Base-by-base conservation (phyloP, 2,113 vertebrate species). In the Abramis brama region DNA sequence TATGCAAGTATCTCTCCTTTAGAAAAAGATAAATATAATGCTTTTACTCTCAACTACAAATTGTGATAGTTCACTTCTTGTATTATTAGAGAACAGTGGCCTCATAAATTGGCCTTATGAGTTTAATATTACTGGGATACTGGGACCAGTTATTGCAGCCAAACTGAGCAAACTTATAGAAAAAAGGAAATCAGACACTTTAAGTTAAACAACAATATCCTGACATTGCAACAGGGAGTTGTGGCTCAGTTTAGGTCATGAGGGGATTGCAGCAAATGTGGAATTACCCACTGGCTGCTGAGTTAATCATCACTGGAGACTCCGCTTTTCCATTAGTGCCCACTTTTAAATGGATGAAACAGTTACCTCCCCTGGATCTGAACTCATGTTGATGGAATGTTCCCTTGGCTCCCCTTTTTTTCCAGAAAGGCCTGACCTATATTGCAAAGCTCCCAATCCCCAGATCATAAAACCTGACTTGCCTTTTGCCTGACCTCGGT, bases 401-500 rank as follows among this genome's bases (percentile, higher is more conserved):
- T 88, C 83, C 85, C 59, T 57, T 33, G 39, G 17, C 55, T 45
- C 75, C 70, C 86, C 84, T 88, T 75, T 90, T 90, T 90, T 76
- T 81, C 36, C 83, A n/a, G 88, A 83, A 88, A 50, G n/a, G 75
- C 83, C 85, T 88, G 84, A 78, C 74, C 84, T 85, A 84, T 80
- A 84, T 74, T 79, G 25, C 21, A 50, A 27, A 59, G 27, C 55
- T 43, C 47, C 13, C 79, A 52, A 82, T 70, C 68, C 75, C 68
- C 43, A 86, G n/a, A 13, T 36, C 59, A 62, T 73, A 70, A 84
- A 68, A 25, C 36, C 30, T 62, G 74, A 60, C 57, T 77, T 83
- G 43, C 60, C 57, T 76, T 87, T 86, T 39, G 45, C 43, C 86
- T 94, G 92, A 92, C 93, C 91, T 93, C 89, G 85, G 93, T 94